A percentile compares a stretch with the other conserved stretches of the same genome.
Evolutionary conservation across 2,797 vertebrate species (phyloP).

Genomic region (Dallia pectoralis): DNA sequence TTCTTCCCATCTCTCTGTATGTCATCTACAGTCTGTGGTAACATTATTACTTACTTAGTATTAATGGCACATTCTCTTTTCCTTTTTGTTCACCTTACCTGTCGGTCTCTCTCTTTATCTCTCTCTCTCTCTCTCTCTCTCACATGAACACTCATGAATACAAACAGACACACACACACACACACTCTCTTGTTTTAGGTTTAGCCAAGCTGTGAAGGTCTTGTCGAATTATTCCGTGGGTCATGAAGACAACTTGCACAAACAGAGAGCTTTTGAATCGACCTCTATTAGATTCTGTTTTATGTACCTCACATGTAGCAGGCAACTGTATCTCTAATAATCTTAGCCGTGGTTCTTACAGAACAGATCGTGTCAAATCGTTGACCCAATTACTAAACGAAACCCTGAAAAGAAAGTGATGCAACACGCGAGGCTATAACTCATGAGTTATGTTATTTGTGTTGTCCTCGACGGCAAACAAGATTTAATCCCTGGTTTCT

Average conservation of each 20-base stretch:
- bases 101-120: slow-evolving; percentile 24
- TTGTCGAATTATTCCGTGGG: slow-evolving; percentile 67
- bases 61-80: slow-evolving; percentile 27
- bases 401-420: neutral
- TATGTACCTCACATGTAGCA: slow-evolving; percentile 55
- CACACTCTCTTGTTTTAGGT: neutral
- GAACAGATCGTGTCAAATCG: slow-evolving; percentile 63
- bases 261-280: slow-evolving; percentile 59
- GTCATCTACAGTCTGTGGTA: slow-evolving; percentile 54
- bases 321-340: slow-evolving; percentile 65
- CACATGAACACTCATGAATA: slow-evolving; percentile 4
- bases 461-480: neutral
- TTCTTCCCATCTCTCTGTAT: slow-evolving; percentile 47
- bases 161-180: slow-evolving; percentile 18
- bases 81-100: slow-evolving; percentile 20
- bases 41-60: slow-evolving; percentile 52
- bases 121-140: neutral
- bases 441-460: neutral
- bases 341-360: slow-evolving; percentile 57
- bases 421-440: neutral
- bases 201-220: neutral
- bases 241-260: slow-evolving; percentile 59
- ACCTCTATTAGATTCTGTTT: slow-evolving; percentile 64
- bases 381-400: slow-evolving; percentile 55
- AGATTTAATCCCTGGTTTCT: neutral